Conservation (phyloP, 2,888 invertebrate species). For the Acheta domesticus region DNA sequence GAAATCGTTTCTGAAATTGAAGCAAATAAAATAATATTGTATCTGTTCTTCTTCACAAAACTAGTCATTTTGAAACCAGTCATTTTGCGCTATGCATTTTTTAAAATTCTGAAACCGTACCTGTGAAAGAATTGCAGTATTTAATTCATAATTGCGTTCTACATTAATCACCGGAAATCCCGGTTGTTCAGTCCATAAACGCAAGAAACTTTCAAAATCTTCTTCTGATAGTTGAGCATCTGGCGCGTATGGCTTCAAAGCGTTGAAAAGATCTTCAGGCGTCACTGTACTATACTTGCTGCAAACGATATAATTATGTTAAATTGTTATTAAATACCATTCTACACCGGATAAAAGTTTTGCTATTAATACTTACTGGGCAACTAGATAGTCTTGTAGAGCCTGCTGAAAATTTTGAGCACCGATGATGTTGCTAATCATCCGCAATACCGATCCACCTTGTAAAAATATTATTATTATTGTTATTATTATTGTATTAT, state of each 20-base stretch:
- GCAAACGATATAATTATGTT: not conserved
- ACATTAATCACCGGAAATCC: constrained; percentile 27
- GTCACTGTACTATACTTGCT: constrained; percentile 29
- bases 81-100: too few species aligned
- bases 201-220: not conserved
- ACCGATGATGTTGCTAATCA: constrained; percentile 52
- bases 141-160: not conserved
- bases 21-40: not conserved
- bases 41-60: too few species aligned
- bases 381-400: constrained; percentile 36
- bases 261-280: constrained; percentile 36
- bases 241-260: constrained; percentile 37
- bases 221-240: not conserved
- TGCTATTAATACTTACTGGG: not conserved
- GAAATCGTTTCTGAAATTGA: not conserved
- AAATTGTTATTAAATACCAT: not conserved
- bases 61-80: too few species aligned
- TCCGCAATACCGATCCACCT: constrained; percentile 52
- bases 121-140: not conserved
- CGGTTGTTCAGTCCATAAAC: constrained; percentile 22
- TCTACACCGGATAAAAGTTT: not conserved
- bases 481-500: too few species aligned
- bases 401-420: constrained; percentile 48
- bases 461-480: too few species aligned
- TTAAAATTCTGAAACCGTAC: not conserved